phyloP scores from a whole-genome alignment of 2,888 invertebrate species.

The Eudemis profundana region DNA sequence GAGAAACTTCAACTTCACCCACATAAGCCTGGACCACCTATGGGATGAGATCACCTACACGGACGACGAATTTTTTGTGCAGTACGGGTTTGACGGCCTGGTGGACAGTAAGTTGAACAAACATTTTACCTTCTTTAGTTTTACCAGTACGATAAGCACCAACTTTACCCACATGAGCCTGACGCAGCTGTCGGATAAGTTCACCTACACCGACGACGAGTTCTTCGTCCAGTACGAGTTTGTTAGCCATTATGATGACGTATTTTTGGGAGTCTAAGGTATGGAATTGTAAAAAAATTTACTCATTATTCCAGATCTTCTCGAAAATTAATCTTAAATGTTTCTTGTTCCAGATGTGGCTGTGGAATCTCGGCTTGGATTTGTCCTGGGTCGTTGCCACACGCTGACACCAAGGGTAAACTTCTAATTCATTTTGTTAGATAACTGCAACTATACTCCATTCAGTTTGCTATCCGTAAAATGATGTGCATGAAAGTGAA shows the following conservation, averaged over 20 bases:
- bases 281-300: no score
- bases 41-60: conserved; percentile 86
- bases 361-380: conserved; percentile 77
- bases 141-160: conserved; percentile 84
- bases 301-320: no score
- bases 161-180: conserved; percentile 83
- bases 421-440: no score
- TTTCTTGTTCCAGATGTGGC: conserved; percentile 73
- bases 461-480: no score
- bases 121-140: no score
- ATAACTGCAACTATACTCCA: no score
- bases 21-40: conserved; percentile 82
- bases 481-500: no score
- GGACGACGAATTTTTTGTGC: conserved; percentile 81
- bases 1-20: conserved; percentile 85
- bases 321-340: no score
- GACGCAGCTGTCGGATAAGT: conserved; percentile 85
- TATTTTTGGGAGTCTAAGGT: no score
- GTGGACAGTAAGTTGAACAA: conserved; percentile 72
- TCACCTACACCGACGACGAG: conserved; percentile 84
- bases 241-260: no score
- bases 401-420: conserved; percentile 78
- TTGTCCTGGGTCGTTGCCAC: conserved; percentile 86
- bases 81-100: conserved; percentile 82
- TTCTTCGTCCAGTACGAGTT: conserved; percentile 85